Base-by-base conservation (phyloP, 92 coral and sea anemone species). In the Galaxea fascicularis region DNA sequence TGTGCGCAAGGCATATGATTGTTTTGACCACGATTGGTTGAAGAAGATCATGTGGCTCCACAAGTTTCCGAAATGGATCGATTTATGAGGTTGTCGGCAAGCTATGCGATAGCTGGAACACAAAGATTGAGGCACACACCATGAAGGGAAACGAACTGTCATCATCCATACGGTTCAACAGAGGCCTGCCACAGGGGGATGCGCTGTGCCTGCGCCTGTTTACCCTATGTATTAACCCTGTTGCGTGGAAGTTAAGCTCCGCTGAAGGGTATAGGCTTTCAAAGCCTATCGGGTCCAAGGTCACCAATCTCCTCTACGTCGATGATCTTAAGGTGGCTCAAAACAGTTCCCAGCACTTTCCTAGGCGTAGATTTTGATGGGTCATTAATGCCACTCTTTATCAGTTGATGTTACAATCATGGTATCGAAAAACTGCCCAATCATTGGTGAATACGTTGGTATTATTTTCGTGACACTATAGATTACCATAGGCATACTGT, bases 231-330 rank as follows among this genome's bases (percentile, higher is more conserved):
- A 4, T 21, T 4, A 59, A 59, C 65, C 65, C 65, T 20, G 86
- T n/a, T n/a, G n/a, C n/a, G n/a, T n/a, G n/a, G n/a, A n/a, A n/a
- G n/a, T n/a, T n/a, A n/a, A n/a, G n/a, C 20, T 78, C 82, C 27
- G 52, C 86, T 47, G 92, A 89, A 66, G 89, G 86, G 26, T 89
- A 89, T 66, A 87, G 76, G 57, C 74, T 89, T 25, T 85, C 90
- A 28, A 85, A 89, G 78, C 80, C 90, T 26, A 84, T 84, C 30
- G 35, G 78, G 58, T 49, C 78, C 66, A 85, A 84, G 79, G 59
- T 84, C 51, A 84, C 88, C 47, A 76, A 77, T 53, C 89, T 84
- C 16, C 85, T 89, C 79, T 84, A 84, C 85, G 49, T 69, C 2
- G 76, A 80, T 46, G 85, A 80, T 66, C 85, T 65, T 8, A 80